Conservation (phyloP, 2,113 vertebrate genomes). For the Vidua macroura region DNA sequence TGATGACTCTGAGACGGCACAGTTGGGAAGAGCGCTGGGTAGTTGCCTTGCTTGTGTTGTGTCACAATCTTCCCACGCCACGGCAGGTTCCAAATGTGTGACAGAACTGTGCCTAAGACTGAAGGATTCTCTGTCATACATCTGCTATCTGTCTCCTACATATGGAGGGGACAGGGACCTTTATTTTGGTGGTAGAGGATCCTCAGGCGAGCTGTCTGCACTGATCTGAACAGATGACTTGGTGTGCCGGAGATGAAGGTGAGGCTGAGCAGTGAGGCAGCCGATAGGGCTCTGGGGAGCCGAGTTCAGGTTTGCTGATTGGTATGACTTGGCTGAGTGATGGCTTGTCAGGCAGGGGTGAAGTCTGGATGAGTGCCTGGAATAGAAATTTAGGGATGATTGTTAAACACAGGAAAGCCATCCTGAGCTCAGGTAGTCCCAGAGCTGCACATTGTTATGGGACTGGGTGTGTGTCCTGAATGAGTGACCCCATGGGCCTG, state of each 20-base stretch:
- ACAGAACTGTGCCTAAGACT: not conserved
- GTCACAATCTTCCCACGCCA: not conserved
- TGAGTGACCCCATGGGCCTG: fast-evolving
- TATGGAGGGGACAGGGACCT: not conserved
- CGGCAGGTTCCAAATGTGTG: fast-evolving
- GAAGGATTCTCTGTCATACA: not conserved
- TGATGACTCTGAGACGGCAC: not conserved
- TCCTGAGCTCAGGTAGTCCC: not conserved
- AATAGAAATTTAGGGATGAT: not conserved
- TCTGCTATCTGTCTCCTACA: not conserved
- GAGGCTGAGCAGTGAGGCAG: not conserved
- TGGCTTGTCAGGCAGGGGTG: not conserved
- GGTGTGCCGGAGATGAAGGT: not conserved
- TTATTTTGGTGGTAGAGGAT: not conserved
- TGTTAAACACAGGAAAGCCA: not conserved
- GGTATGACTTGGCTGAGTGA: not conserved
- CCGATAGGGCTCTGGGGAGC: fast-evolving
- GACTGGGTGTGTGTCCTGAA: fast-evolving
- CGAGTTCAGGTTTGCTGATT: not conserved
- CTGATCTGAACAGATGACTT: not conserved
- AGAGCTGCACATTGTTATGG: not conserved
- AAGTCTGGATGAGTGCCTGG: not conserved
- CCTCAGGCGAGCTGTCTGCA: not conserved
- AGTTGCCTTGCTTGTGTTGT: not conserved
- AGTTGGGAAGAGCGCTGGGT: fast-evolving